Evolutionary conservation across 2,113 vertebrate genomes (phyloP).

Genomic region (Bubo scandiacus): DNA sequence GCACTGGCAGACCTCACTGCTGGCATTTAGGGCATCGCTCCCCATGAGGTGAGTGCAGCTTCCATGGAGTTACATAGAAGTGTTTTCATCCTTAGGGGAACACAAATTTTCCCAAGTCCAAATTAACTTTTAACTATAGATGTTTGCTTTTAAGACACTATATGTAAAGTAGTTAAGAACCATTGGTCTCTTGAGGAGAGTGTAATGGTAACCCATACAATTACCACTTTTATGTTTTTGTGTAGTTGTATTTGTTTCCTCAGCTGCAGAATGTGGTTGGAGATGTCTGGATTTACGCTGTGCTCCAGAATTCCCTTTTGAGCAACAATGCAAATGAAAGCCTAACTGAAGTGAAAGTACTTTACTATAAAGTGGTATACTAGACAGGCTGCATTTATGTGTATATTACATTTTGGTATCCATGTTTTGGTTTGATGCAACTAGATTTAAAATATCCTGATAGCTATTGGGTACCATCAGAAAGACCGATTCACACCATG

Average conservation of each 20-base stretch:
- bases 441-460: background rate
- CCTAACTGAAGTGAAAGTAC: background rate
- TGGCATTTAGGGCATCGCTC: constrained; percentile 77
- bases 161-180: background rate
- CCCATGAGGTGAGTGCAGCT: constrained; percentile 79
- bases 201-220: background rate
- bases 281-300: background rate
- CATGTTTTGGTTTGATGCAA: background rate
- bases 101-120: background rate
- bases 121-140: background rate
- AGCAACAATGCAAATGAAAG: background rate
- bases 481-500: background rate
- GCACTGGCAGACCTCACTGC: constrained; percentile 80
- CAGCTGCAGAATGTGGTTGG: accelerated
- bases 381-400: accelerated
- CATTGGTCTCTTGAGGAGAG: background rate
- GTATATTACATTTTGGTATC: background rate
- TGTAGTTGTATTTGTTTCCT: background rate
- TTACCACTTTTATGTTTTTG: accelerated
- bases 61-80: accelerated
- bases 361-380: background rate
- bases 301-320: background rate
- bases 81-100: background rate
- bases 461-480: background rate
- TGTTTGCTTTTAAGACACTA: background rate